Percentiles rank a stretch among this genome's conserved stretches.
Evolutionary conservation across 2,888 invertebrate genomes (phyloP).

Genomic region (Prenolepis imparis): DNA sequence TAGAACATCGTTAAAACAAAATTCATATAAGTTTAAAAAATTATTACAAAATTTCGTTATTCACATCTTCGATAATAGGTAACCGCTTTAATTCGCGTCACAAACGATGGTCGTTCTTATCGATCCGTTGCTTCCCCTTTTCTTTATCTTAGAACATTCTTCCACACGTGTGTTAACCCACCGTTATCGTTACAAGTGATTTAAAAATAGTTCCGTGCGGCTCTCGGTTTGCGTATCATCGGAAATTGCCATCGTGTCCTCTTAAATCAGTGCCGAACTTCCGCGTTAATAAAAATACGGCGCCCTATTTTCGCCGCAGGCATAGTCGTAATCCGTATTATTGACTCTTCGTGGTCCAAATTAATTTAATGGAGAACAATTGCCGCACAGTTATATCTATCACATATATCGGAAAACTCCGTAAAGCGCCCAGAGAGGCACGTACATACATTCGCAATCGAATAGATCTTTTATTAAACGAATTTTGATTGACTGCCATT

Average conservation of each 20-base stretch:
- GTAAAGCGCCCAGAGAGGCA: neutral
- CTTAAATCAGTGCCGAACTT: constrained; percentile 38
- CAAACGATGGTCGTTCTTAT: constrained; percentile 12
- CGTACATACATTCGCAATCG: neutral
- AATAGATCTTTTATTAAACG: neutral
- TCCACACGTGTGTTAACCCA: neutral
- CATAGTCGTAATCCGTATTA: constrained; percentile 29
- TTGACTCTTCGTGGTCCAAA: constrained; percentile 25
- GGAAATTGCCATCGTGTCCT: constrained; percentile 26
- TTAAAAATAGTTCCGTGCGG: constrained; percentile 13
- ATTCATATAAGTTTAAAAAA: neutral
- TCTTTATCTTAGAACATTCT: constrained; percentile 12
- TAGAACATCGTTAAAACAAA: neutral
- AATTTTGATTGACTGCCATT: neutral
- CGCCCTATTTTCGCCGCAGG: constrained; percentile 26
- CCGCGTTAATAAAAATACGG: constrained; percentile 39
- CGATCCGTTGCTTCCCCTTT: constrained; percentile 30
- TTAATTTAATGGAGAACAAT: constrained; percentile 38
- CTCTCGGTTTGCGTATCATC: neutral
- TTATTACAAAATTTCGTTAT: neutral
- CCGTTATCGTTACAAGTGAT: constrained; percentile 25
- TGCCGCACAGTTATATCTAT: constrained; percentile 1
- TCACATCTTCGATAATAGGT: constrained; percentile 2
- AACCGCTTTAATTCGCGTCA: constrained; percentile 27
- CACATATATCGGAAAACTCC: constrained; percentile 11